phyloP scores from a whole-genome alignment of 2,888 invertebrate genomes.

The Zygaena filipendulae region DNA sequence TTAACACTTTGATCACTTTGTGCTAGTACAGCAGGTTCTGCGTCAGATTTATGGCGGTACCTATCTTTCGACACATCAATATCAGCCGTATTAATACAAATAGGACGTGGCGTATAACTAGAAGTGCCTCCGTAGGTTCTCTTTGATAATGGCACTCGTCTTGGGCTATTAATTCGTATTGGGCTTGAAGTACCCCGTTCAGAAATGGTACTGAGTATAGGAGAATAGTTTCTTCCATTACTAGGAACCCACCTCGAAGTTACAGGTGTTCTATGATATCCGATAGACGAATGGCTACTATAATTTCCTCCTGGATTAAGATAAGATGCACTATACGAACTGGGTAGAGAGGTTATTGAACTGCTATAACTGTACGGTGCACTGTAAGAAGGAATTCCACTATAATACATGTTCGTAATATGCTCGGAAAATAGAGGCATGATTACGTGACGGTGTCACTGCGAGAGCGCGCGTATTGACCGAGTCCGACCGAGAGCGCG shows the following conservation, averaged over 20 bases:
- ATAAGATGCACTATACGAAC: conserved; percentile 60
- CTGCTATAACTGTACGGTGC: conserved; percentile 53
- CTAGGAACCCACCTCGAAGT: conserved; percentile 46
- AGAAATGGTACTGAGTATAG: conserved; percentile 79
- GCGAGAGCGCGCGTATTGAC: conserved; percentile 29
- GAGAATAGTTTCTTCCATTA: conserved; percentile 70
- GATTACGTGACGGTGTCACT: too few relatives aligned
- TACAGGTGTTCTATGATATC: conserved; percentile 64
- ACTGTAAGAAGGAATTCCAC: conserved; percentile 59
- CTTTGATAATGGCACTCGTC: conserved; percentile 60
- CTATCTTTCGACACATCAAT: conserved; percentile 83
- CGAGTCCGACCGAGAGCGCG: conserved; percentile 26
- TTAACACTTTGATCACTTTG: conserved; percentile 7
- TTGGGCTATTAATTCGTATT: conserved; percentile 48
- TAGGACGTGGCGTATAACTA: conserved; percentile 68
- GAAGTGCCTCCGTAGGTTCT: conserved; percentile 50
- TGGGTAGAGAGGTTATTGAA: conserved; percentile 43
- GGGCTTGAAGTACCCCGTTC: conserved; percentile 44
- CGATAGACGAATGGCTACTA: conserved; percentile 57
- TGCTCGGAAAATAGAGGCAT: conserved; percentile 80
- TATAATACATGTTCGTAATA: conserved; percentile 69
- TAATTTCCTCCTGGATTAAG: conserved; percentile 58
- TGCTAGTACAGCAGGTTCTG: conserved; percentile 7
- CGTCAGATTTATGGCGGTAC: conserved; percentile 46
- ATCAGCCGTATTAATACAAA: conserved; percentile 84